Evolutionary conservation across 1,140 invertebrate species (phyloP).

Genomic region (Macrocentrus cingulum): DNA sequence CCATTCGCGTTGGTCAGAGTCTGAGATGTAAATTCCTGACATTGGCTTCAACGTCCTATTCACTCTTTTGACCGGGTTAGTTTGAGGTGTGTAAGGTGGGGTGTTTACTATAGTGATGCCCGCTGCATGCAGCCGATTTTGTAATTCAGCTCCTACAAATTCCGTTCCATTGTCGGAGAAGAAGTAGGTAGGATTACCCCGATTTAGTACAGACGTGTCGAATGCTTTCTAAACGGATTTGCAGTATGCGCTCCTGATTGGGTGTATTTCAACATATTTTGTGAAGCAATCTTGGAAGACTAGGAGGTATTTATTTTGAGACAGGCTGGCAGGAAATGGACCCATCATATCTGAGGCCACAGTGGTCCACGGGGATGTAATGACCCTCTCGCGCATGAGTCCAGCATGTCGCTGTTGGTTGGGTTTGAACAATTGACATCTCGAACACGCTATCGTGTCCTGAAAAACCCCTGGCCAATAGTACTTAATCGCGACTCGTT

Average conservation of each 20-base stretch:
- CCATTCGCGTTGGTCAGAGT: background rate
- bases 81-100: too few species aligned
- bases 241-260: slow-evolving; percentile 35
- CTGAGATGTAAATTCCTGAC: background rate
- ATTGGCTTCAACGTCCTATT: too few species aligned
- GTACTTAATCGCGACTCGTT: slow-evolving; percentile 23
- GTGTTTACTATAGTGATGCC: background rate
- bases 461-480: background rate
- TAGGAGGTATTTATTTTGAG: slow-evolving; percentile 45
- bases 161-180: background rate
- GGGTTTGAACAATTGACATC: slow-evolving; percentile 39
- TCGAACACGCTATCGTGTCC: slow-evolving; percentile 22
- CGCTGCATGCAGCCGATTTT: background rate
- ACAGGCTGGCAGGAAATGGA: slow-evolving; percentile 43
- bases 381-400: slow-evolving; percentile 40
- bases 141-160: background rate
- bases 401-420: slow-evolving; percentile 34
- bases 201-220: background rate
- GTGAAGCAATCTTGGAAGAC: slow-evolving; percentile 49
- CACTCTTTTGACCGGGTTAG: too few species aligned
- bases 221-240: background rate
- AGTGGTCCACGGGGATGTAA: slow-evolving; percentile 42
- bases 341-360: slow-evolving; percentile 52
- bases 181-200: background rate
- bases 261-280: slow-evolving; percentile 36